Base-by-base conservation (phyloP, 2,797 vertebrate genomes). In the Hylomyscus alleni region DNA sequence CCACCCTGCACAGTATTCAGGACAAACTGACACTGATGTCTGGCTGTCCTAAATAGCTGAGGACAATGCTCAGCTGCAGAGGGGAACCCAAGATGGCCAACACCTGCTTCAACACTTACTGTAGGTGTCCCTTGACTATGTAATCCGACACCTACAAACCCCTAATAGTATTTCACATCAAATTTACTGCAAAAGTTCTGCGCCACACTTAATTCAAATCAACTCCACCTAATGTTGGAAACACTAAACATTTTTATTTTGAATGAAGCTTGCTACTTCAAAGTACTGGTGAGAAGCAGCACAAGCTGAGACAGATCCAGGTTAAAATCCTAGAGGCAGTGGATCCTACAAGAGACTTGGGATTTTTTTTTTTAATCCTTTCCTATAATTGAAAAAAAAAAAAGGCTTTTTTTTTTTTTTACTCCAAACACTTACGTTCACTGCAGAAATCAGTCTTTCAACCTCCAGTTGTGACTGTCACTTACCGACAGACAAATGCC, bases 221-320 rank as follows among this genome's bases (percentile, higher is more conserved):
- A 80, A 87, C n/a, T 84, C 69, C 91, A 95, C 54, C 31, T 80
- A 37, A 87, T 37, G 15, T 10, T 85, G 40, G n/a, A 96, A 89
- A 40, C 47, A 89, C 56, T 65, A 89, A 34, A 92, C 86, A 67
- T 31, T 37, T 90, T 87, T 75, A 67, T 60, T 97, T 91, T 94
- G 84, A 96, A 91, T 40, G 60, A 91, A 76, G 75, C 9, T 8
- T 56, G 77, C 34, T 92, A 90, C 65, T 94, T 94, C 56, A 90
- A 85, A 95, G n/a, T 60, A 93, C 34, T 88, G 73, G 3, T n/a
- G 20, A 89, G 80, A 93, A 89, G 83, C 84, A 89, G 77, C 90
- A 93, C 72, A 89, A 69, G 91, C n/a, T 44, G 91, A 94, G 85
- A 90, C 37, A 83, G 88, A 65, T 31, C 90, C 89, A 94, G 77